Percentiles rank a stretch among this genome's conserved stretches.
Evolutionary conservation across 2,113 vertebrate species (phyloP).

Genomic region (Tamias sibiricus): DNA sequence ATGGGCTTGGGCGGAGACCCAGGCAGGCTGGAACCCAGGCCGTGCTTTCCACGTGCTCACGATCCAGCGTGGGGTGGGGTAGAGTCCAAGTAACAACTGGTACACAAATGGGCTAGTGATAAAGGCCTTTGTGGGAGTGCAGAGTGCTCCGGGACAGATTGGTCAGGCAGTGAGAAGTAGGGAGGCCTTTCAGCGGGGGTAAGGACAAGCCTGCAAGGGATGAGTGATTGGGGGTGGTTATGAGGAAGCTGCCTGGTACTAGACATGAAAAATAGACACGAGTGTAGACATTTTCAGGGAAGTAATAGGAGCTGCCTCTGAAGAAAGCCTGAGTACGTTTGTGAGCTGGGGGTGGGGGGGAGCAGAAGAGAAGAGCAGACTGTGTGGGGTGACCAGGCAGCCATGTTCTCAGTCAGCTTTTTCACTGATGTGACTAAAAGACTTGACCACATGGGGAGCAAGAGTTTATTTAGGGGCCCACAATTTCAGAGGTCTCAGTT

Average conservation of each 20-base stretch:
- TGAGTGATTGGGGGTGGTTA: too few relatives aligned
- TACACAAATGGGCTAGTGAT: not conserved
- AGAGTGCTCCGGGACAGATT: not conserved
- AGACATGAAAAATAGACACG: not conserved
- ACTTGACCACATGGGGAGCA: too few relatives aligned
- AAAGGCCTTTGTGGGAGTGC: not conserved
- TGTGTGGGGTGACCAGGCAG: fast-evolving
- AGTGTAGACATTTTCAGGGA: not conserved
- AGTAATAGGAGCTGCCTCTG: not conserved
- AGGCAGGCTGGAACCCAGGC: not conserved
- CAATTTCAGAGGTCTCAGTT: too few relatives aligned
- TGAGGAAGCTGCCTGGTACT: not conserved
- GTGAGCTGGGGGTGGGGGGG: not conserved
- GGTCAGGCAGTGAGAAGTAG: not conserved
- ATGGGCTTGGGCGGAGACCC: fast-evolving
- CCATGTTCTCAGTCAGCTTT: too few relatives aligned
- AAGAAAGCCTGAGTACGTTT: not conserved
- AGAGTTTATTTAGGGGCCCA: too few relatives aligned
- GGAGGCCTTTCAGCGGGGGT: not conserved
- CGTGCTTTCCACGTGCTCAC: not conserved
- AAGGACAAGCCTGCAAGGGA: not conserved
- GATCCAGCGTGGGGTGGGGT: fast-evolving
- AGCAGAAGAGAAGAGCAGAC: not conserved
- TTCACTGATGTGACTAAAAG: too few relatives aligned
- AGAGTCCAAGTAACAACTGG: not conserved